phyloP scores from a whole-genome alignment of 2,888 invertebrate genomes.

The Ochropleura leucogaster region DNA sequence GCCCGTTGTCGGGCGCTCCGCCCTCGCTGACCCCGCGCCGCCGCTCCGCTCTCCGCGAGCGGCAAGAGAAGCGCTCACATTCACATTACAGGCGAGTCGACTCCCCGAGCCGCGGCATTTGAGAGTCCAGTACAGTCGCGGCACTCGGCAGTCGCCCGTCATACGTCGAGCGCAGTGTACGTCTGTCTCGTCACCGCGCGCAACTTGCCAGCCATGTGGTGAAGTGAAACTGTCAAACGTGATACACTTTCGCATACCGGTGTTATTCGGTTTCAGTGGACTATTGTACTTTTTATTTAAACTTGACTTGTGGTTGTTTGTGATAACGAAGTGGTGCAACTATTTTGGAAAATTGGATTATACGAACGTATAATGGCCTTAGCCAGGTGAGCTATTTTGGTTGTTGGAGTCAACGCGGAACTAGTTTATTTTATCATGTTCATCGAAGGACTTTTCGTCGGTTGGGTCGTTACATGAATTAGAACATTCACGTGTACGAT shows the following conservation, averaged over 20 bases:
- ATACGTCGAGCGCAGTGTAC: slow-evolving; percentile 81
- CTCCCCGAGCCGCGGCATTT: slow-evolving; percentile 67
- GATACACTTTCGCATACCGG: slow-evolving; percentile 85
- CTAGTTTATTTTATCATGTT: slow-evolving; percentile 88
- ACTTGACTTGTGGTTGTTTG: slow-evolving; percentile 81
- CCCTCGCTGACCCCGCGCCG: slow-evolving; percentile 84
- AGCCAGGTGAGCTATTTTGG: slow-evolving; percentile 91
- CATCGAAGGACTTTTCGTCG: slow-evolving; percentile 85
- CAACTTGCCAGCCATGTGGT: slow-evolving; percentile 87
- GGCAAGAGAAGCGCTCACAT: slow-evolving; percentile 73
- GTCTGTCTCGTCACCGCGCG: slow-evolving; percentile 79
- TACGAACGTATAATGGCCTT: slow-evolving; percentile 90
- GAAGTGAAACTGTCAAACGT: slow-evolving; percentile 90
- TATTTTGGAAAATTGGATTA: slow-evolving; percentile 89
- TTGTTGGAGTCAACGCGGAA: slow-evolving; percentile 90
- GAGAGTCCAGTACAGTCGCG: slow-evolving; percentile 67
- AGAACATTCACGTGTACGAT: slow-evolving; percentile 75
- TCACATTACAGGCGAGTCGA: slow-evolving; percentile 70
- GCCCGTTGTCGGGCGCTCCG: slow-evolving; percentile 81
- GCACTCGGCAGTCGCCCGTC: slow-evolving; percentile 88
- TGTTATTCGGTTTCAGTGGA: slow-evolving; percentile 81
- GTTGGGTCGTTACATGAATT: slow-evolving; percentile 79
- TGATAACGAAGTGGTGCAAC: slow-evolving; percentile 85
- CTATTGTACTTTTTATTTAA: slow-evolving; percentile 72
- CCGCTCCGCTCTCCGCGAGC: slow-evolving; percentile 71